Percentiles rank a stretch among this genome's conserved stretches.
phyloP scores from a whole-genome alignment of 2,888 invertebrate genomes.

The Strigamia maritima region DNA sequence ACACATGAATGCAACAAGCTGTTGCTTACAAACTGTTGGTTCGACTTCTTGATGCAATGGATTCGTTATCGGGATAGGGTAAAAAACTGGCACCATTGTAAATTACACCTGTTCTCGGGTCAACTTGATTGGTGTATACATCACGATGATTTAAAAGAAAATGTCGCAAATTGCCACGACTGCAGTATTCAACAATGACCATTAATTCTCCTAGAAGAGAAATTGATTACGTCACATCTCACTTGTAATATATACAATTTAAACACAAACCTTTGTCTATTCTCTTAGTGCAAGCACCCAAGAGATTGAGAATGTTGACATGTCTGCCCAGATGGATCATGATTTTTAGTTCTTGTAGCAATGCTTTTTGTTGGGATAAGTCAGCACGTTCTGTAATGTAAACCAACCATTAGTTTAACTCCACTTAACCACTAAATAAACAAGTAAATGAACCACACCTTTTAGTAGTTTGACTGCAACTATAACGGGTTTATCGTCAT shows the following conservation, averaged over 20 bases:
- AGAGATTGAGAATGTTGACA: slow-evolving; percentile 87
- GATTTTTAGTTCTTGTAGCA: slow-evolving; percentile 90
- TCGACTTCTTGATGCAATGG: not conserved
- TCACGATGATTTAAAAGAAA: slow-evolving; percentile 77
- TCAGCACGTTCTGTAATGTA: slow-evolving; percentile 63
- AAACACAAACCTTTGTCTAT: not conserved
- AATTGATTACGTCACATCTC: not conserved
- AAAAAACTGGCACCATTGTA: not conserved
- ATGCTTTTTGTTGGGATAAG: slow-evolving; percentile 74
- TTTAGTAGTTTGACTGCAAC: slow-evolving; percentile 96
- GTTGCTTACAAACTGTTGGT: not conserved
- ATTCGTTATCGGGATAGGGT: not conserved
- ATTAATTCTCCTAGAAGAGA: slow-evolving; percentile 62
- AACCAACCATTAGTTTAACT: not conserved
- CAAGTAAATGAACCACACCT: slow-evolving; percentile 51
- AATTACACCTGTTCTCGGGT: slow-evolving; percentile 38
- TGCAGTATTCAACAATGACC: slow-evolving; percentile 92
- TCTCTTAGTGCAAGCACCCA: slow-evolving; percentile 88
- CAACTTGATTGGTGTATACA: slow-evolving; percentile 74
- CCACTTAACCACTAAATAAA: not conserved
- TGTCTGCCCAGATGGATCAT: slow-evolving; percentile 93
- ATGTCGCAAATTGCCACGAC: slow-evolving; percentile 85
- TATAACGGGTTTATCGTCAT: slow-evolving; percentile 62
- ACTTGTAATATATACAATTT: not conserved
- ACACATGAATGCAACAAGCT: not conserved